phyloP scores from a whole-genome alignment of 2,797 vertebrate species.

The Antrozous pallidus region DNA sequence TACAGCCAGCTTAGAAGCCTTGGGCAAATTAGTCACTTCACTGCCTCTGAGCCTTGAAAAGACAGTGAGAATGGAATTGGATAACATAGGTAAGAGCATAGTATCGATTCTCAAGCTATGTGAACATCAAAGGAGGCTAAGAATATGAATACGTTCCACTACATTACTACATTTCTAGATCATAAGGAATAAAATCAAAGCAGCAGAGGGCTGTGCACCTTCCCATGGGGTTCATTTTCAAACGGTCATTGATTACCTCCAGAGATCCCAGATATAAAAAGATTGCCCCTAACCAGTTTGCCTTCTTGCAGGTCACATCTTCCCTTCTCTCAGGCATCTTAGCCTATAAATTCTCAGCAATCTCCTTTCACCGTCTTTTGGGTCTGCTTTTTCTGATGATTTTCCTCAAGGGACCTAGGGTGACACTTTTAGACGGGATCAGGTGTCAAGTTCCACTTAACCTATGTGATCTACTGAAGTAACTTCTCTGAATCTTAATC shows the following conservation, averaged over 20 bases:
- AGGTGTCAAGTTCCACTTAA: not conserved
- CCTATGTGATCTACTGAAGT: not conserved
- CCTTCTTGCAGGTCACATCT: not conserved
- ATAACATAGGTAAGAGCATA: not conserved
- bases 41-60: not conserved
- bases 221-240: not conserved
- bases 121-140: not conserved
- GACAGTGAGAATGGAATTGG: not conserved
- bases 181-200: not conserved
- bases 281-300: not conserved
- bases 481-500: not conserved
- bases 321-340: not conserved
- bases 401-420: not conserved
- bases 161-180: not conserved
- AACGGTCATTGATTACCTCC: not conserved
- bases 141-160: not conserved
- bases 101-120: not conserved
- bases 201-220: not conserved
- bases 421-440: not conserved
- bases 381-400: not conserved
- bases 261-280: not conserved
- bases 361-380: not conserved
- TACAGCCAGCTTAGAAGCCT: not conserved
- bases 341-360: not conserved
- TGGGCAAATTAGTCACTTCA: not conserved